These are phyloP conservation scores for Alfaro cultratus DNA, from an alignment of 2,797 vertebrate genomes.

Conservation along the genomic window DNA sequence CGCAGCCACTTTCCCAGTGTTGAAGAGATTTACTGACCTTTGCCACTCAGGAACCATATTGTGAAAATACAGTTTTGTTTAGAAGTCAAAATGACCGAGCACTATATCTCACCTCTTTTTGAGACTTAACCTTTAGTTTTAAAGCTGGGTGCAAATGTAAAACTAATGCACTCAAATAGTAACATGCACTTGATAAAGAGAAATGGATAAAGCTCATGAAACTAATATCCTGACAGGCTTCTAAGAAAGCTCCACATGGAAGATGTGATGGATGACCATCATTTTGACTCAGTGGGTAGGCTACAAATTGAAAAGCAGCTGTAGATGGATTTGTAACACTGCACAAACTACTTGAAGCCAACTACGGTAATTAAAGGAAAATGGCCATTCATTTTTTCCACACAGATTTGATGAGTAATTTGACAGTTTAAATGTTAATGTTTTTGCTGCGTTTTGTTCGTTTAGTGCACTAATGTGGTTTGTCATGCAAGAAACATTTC, in stretches of 20 bases:
- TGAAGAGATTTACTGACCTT: not conserved
- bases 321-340: not conserved
- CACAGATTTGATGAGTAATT: not conserved
- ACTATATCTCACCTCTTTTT: not conserved
- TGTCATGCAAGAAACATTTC: not conserved
- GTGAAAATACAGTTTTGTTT: not conserved
- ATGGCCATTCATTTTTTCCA: not conserved
- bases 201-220: not conserved
- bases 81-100: not conserved
- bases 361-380: not conserved
- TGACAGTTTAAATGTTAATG: not conserved
- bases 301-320: not conserved
- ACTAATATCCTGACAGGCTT: not conserved
- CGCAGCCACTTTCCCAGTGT: not conserved
- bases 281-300: not conserved
- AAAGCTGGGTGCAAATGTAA: not conserved
- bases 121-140: not conserved
- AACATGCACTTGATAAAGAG: conserved; percentile 1
- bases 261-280: not conserved
- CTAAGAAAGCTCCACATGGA: not conserved
- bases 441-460: not conserved
- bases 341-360: conserved; percentile 2
- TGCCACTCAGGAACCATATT: not conserved
- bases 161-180: not conserved
- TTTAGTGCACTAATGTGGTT: not conserved